Evolutionary conservation across 2,888 invertebrate genomes (phyloP).

Genomic region (Monochamus alternatus): DNA sequence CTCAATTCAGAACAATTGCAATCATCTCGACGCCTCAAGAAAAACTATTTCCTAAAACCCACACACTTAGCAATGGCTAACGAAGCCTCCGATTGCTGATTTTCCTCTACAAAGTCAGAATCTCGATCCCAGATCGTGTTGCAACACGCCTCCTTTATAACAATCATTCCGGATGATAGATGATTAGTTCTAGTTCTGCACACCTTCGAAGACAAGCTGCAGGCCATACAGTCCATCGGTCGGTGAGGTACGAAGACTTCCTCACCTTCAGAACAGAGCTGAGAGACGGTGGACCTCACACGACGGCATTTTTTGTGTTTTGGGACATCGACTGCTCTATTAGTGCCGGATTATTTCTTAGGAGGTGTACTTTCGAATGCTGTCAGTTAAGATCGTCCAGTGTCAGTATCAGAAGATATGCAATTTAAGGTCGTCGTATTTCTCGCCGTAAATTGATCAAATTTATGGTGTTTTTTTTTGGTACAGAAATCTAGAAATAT

Average conservation of each 20-base stretch:
- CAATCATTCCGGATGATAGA: conserved; percentile 58
- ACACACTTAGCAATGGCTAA: conserved; percentile 1
- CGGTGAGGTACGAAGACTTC: conserved; percentile 32
- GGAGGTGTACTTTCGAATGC: conserved; percentile 33
- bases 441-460: too few species aligned
- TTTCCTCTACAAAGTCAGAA: not conserved
- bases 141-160: conserved; percentile 54
- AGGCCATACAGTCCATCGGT: conserved; percentile 39
- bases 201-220: conserved; percentile 47
- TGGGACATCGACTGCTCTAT: conserved; percentile 49
- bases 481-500: too few species aligned
- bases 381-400: not conserved
- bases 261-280: conserved; percentile 51
- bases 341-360: conserved; percentile 55
- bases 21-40: not conserved
- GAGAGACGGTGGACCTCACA: conserved; percentile 57
- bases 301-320: conserved; percentile 58
- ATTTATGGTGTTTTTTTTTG: too few species aligned
- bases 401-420: too few species aligned
- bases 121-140: conserved; percentile 44
- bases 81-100: conserved; percentile 5
- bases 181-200: conserved; percentile 53
- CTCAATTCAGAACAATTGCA: not conserved
- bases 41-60: conserved; percentile 1
- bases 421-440: too few species aligned